Conservation (phyloP, 2,888 invertebrate species). For the Orthonevra nobilis region DNA sequence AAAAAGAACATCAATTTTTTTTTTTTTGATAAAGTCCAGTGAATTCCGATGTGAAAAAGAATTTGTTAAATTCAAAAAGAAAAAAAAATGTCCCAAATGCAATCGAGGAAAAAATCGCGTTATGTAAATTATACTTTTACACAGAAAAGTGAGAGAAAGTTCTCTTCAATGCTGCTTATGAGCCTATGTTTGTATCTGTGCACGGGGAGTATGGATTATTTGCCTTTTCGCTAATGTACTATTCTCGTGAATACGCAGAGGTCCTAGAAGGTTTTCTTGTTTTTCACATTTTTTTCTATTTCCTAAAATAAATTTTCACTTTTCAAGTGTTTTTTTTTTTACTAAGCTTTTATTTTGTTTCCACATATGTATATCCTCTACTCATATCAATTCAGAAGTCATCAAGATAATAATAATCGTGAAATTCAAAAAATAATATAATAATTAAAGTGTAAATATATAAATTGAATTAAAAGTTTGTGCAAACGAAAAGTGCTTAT, state of each 20-base stretch:
- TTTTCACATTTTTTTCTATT: conserved; percentile 20
- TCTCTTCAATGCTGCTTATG: conserved; percentile 53
- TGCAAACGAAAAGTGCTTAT: conserved; percentile 23
- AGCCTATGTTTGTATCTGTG: conserved; percentile 41
- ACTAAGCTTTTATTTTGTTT: background rate
- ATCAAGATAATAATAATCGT: background rate
- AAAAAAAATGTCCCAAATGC: conserved; percentile 10
- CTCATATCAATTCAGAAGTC: background rate
- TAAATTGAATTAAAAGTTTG: no score
- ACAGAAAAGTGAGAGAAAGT: conserved; percentile 33
- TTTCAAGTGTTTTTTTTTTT: background rate
- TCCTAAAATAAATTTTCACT: conserved; percentile 5
- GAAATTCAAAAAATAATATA: no score
- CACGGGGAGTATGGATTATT: conserved; percentile 57
- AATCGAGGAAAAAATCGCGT: conserved; percentile 52
- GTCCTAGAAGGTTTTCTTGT: conserved; percentile 39
- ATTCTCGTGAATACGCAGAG: conserved; percentile 44
- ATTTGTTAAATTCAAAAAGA: background rate
- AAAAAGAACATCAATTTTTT: no score
- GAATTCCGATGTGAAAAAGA: conserved; percentile 1
- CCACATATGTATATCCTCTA: no score
- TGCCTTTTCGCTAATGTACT: conserved; percentile 56
- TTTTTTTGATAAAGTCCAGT: no score
- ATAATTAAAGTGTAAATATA: conserved; percentile 26
- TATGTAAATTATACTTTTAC: conserved; percentile 63